Evolutionary conservation across 2,888 invertebrate genomes (phyloP), one percentile per base, ranked within the genome.

Genomic region (Lapara coniferarum): DNA sequence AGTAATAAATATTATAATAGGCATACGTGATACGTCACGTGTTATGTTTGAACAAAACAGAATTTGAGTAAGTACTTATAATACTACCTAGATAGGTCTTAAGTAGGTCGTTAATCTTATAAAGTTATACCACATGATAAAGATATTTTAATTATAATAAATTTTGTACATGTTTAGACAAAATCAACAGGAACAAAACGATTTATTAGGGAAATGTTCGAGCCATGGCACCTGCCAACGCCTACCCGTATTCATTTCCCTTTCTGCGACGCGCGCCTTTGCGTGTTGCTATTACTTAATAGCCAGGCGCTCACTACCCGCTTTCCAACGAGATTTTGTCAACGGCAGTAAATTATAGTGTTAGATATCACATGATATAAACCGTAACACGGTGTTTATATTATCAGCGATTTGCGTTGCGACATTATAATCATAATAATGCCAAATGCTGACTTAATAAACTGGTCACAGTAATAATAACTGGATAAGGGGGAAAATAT

Each of bases 201-300:
- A 63, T 63, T 49, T 16, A 59, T 19, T 16, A 25, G 19, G 10
- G 19, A 63, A 63, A 49, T 46, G 16, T 57, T 49, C 10, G 8
- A 55, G 55, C 55, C 46, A 10, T 46, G 19, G 13, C 19, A 13
- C 49, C 63, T 63, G 63, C 46, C 63, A 19, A 46, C 49, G 63
- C 63, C 49, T 49, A 63, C 44, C 12, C 46, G 49, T 46, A 49
- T 49, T 49, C 13, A 63, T 19, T 63, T 63, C 63, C 46, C 19
- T 63, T 63, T 63, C 49, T 49, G 46, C 13, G 63, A 63, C 13
- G 12, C 13, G 16, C 46, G 49, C 49, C 13, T 19, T 49, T 63
- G 63, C 49, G 63, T 63, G 63, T 63, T 63, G 63, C 63, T 63
- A 49, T 49, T 25, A 63, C 63, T 63, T 49, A 63, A 63, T 49